Conservation (phyloP, 2,113 vertebrate species). For the Tachysurus vachellii region DNA sequence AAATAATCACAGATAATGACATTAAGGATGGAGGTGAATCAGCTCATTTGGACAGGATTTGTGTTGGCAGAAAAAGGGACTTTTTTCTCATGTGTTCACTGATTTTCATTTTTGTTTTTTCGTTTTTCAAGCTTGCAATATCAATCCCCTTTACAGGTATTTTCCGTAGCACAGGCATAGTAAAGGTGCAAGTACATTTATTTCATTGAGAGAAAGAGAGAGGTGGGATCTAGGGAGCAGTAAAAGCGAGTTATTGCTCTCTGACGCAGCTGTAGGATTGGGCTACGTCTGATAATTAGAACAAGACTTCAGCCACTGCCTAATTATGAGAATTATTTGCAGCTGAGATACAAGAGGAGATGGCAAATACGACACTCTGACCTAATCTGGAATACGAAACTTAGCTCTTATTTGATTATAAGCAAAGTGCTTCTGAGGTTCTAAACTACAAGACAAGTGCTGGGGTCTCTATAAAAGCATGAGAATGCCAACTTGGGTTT, state of each 20-base stretch:
- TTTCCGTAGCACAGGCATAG: constrained; percentile 58
- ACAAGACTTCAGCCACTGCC: constrained; percentile 58
- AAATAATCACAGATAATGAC: constrained; percentile 39
- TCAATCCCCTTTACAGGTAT: constrained; percentile 58
- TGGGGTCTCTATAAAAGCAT: constrained; percentile 51
- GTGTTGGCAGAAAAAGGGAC: constrained; percentile 42
- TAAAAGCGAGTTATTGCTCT: constrained; percentile 67
- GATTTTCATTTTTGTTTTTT: constrained; percentile 47
- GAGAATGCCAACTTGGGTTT: constrained; percentile 33
- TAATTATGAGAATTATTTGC: constrained; percentile 70
- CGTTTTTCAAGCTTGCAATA: constrained; percentile 50
- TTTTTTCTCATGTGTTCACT: constrained; percentile 16
- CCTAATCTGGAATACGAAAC: constrained; percentile 64
- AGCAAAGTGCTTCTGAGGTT: constrained; percentile 52
- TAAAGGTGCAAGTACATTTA: constrained; percentile 60
- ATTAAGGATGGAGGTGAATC: constrained; percentile 47
- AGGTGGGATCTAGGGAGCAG: constrained; percentile 61
- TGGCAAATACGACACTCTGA: constrained; percentile 42
- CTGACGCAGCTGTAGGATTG: constrained; percentile 63
- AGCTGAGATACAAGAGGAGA: constrained; percentile 60
- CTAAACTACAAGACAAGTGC: constrained; percentile 45
- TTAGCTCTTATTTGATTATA: constrained; percentile 65
- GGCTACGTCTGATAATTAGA: constrained; percentile 67
- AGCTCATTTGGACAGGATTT: constrained; percentile 60
- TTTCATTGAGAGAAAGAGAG: constrained; percentile 70